Percentiles rank a stretch among this genome's conserved stretches.
Evolutionary conservation across 2,797 vertebrate genomes (phyloP).

Genomic region (Hoplostethus atlanticus): DNA sequence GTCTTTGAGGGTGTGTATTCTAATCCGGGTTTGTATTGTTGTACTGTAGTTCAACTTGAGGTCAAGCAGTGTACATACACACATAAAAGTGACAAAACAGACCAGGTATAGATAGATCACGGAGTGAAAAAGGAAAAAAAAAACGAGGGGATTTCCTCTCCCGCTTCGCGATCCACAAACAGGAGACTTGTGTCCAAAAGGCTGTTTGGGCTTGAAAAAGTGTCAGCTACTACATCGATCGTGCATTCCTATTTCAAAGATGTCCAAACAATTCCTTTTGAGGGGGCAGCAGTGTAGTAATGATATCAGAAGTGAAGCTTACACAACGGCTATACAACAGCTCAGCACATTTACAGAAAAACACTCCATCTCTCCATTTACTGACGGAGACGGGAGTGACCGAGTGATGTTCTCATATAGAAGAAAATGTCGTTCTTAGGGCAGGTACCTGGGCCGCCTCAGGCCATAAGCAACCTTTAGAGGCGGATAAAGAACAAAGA

Average conservation of each 20-base stretch:
- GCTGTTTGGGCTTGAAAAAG: too few species aligned
- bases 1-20: constrained; percentile 63
- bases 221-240: too few species aligned
- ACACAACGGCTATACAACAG: constrained; percentile 8
- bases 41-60: constrained; percentile 70
- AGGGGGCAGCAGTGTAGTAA: too few species aligned
- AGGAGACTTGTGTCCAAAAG: not conserved
- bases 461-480: too few species aligned
- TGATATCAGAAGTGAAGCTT: too few species aligned
- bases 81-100: constrained; percentile 39
- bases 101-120: constrained; percentile 32
- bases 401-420: not conserved
- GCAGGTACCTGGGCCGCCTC: too few species aligned
- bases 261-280: too few species aligned
- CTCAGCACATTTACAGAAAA: constrained; percentile 19
- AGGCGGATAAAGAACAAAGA: too few species aligned
- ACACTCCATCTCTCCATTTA: not conserved
- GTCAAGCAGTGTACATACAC: constrained; percentile 60
- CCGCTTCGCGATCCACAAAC: not conserved
- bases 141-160: constrained; percentile 17
- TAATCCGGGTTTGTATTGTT: constrained; percentile 67
- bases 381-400: too few species aligned
- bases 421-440: not conserved
- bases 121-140: constrained; percentile 23
- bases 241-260: not conserved